Conservation (phyloP, 2,888 invertebrate genomes). For the Amorpha juglandis region DNA sequence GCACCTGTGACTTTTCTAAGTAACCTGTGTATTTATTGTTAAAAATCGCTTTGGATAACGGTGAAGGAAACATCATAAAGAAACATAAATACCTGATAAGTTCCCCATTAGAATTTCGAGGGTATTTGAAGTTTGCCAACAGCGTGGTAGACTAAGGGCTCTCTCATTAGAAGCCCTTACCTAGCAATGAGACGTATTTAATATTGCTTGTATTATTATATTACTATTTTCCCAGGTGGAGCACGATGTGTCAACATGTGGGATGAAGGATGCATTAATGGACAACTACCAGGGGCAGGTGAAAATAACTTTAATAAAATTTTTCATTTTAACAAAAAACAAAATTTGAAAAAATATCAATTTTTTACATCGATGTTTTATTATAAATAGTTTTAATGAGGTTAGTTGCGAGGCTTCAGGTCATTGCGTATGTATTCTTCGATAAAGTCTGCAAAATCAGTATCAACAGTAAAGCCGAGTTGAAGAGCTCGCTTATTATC, state of each 20-base stretch:
- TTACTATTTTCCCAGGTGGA: constrained; percentile 38
- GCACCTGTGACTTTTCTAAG: no score
- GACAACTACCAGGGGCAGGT: constrained; percentile 65
- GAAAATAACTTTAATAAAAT: constrained; percentile 22
- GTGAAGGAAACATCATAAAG: no score
- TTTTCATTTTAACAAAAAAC: background rate
- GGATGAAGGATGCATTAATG: constrained; percentile 76
- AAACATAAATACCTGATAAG: no score
- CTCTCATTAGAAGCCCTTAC: no score
- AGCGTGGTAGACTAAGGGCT: no score
- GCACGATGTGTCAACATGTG: constrained; percentile 61
- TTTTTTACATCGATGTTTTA: background rate
- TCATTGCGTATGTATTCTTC: constrained; percentile 48
- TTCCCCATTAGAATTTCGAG: no score
- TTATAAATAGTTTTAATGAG: background rate
- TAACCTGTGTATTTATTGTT: no score
- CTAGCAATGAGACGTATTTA: no score
- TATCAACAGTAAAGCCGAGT: constrained; percentile 55
- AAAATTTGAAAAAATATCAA: background rate
- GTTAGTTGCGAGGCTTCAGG: background rate
- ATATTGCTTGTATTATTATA: constrained; percentile 1
- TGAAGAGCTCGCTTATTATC: constrained; percentile 49
- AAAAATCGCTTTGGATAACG: no score
- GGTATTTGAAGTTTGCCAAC: no score
- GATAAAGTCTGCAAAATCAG: constrained; percentile 54